Evolutionary conservation across 2,113 vertebrate genomes (phyloP), one percentile per base, ranked within the genome.

Genomic region (Nasalis larvatus): DNA sequence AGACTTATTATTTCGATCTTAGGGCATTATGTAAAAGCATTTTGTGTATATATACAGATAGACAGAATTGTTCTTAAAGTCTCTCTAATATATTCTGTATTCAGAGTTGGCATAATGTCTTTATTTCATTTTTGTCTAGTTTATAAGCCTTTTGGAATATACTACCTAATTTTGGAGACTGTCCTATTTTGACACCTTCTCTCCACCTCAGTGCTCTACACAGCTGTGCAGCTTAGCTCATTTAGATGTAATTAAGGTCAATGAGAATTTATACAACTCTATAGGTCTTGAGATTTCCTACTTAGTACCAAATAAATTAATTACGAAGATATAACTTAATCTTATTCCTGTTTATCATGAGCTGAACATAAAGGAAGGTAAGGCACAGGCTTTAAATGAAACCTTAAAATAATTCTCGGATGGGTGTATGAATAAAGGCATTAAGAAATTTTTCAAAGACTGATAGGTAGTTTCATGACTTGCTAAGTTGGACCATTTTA

Each of bases 351-450:
- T 83, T 83, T 85, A 27, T 45, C n/a, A 77, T 76, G 94, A 91
- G 56, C 69, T 93, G 17, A 68, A 93, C 88, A 42, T 69, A 85
- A 16, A 86, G 9, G 25, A 73, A 93, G 14, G 45, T 73, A 58
- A 85, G 14, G 1, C 58, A 85, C 3, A 52, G 27, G 21, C 23
- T 90, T 97, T 84, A 85, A 63, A 56, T 45, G 10, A 76, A 87
- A 6, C 21, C 58, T 93, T 98, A 91, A 69, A 96, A 92, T 91
- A 96, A 94, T 96, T 98, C 5, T 47, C 95, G 13, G 3, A 40
- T 49, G 21, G 13, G 47, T 97, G 40, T 76, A 60, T 96, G 77
- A 42, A 78, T 74, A 94, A 97, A 94, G 49, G 32, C 80, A 40
- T 27, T 87, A 86, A 76, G 40, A 81, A 1, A 49, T 84, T 84